These are phyloP conservation scores for Aldabrachelys gigantea DNA, from an alignment of 2,113 vertebrate genomes.

Conservation along the genomic window DNA sequence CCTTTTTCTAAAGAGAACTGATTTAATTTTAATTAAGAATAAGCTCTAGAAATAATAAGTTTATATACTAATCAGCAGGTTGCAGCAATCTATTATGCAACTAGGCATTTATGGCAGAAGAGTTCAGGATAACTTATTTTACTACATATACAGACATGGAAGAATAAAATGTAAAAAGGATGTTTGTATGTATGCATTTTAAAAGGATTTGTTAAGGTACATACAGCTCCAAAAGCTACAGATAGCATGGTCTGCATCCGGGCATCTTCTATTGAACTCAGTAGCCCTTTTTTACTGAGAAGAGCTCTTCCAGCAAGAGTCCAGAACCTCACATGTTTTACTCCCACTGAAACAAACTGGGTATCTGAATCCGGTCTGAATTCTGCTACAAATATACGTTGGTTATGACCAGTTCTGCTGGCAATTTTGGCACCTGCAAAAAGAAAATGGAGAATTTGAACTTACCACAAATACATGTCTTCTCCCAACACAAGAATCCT, in stretches of 20 bases:
- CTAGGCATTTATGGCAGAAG: neutral
- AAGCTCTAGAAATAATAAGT: neutral
- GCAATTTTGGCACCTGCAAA: conserved; percentile 94
- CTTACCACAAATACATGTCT: neutral
- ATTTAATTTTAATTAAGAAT: neutral
- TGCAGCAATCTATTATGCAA: neutral
- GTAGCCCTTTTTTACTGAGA: conserved; percentile 94
- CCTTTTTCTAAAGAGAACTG: neutral
- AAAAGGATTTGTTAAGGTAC: conserved; percentile 68
- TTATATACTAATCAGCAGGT: neutral
- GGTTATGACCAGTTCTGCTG: conserved; percentile 90
- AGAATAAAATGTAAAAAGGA: neutral
- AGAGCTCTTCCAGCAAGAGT: conserved; percentile 93
- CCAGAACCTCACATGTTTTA: conserved; percentile 99
- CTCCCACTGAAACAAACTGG: conserved; percentile 97
- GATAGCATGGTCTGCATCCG: conserved; percentile 98
- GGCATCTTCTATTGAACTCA: conserved; percentile 92
- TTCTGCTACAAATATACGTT: conserved; percentile 98
- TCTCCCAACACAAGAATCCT: neutral
- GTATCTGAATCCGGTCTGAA: conserved; percentile 98
- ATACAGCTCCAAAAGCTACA: conserved; percentile 97
- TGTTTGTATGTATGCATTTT: neutral
- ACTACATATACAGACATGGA: neutral
- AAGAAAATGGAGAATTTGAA: conserved; percentile 10
- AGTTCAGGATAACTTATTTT: neutral